Evolutionary conservation across 2,113 vertebrate genomes (phyloP), one percentile per base, ranked within the genome.

Genomic region (Prunella himalayana): DNA sequence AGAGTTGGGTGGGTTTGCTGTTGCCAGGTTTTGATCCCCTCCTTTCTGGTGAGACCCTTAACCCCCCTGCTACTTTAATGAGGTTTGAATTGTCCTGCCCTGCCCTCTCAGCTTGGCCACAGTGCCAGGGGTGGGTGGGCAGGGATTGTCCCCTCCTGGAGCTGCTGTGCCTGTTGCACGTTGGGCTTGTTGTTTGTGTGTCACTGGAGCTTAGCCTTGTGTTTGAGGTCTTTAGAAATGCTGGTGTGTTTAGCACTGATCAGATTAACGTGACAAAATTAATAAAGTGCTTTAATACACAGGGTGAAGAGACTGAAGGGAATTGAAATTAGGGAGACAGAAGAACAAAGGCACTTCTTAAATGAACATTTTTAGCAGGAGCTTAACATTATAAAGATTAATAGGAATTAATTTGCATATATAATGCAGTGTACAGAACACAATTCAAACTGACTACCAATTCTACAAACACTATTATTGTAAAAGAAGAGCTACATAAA

Each of bases 351-450:
- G 57, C 92, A 64, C 86, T 88, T 94, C 76, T 86, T 95, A 95
- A 97, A 97, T 85, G 94, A 95, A 91, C 93, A 87, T 95, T 97
- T 97, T 97, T 95, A 96, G 95, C 92, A 87, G 79, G 80, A 92
- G 95, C 79, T 97, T 95, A 97, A 88, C 90, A 85, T 97, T 97
- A 90, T 93, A 94, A 92, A 97, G 97, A 97, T 97, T 97, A 96
- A 97, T 96, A 93, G 93, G 95, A 97, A 96, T 97, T 95, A 94
- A 97, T 97, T 96, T 96, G 69, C 95, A 96, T 97, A 50, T 51
- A 76, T 95, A 96, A 97, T 96, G 44, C 57, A 88, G 92, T 45
- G 44, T 93, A 95, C 92, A 90, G 90, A 88, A 86, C 63, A 92
- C 76, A 90, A 88, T 94, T 95, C 94, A 94, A 91, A 88, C 59